Evolutionary conservation across 2,113 vertebrate genomes (phyloP).

Genomic region (Meleagris gallopavo): DNA sequence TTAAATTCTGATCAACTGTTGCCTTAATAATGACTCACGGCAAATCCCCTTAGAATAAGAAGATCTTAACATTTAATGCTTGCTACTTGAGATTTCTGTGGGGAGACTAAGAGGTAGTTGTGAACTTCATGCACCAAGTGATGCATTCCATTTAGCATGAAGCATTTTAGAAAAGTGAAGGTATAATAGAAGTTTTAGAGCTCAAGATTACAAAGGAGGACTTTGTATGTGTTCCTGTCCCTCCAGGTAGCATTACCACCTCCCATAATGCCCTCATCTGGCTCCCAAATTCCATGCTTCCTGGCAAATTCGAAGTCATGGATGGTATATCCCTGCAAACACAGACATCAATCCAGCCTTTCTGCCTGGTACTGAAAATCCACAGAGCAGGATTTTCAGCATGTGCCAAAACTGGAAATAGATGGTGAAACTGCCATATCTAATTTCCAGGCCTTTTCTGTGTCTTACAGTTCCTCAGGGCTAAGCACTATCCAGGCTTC

Average conservation of each 20-base stretch:
- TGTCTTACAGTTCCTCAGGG: background rate
- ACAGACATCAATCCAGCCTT: background rate
- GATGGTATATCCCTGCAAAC: background rate
- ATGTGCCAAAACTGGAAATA: background rate
- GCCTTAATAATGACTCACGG: background rate
- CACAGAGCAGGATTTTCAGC: background rate
- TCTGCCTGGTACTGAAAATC: background rate
- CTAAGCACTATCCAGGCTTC: background rate
- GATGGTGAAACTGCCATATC: background rate
- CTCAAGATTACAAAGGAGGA: background rate
- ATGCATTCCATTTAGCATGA: background rate
- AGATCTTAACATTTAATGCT: background rate
- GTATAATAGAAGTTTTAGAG: background rate
- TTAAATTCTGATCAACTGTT: background rate
- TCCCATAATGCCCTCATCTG: background rate
- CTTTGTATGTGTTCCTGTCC: background rate
- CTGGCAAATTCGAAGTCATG: fast-evolving
- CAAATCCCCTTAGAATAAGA: background rate
- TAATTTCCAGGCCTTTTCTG: background rate
- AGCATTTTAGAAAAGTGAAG: background rate
- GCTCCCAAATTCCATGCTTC: background rate
- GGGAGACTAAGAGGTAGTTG: background rate
- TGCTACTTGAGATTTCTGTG: background rate
- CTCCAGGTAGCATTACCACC: background rate
- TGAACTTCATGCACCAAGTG: background rate